Evolutionary conservation across 2,113 vertebrate species (phyloP).

Genomic region (Proterorhinus semilunaris): DNA sequence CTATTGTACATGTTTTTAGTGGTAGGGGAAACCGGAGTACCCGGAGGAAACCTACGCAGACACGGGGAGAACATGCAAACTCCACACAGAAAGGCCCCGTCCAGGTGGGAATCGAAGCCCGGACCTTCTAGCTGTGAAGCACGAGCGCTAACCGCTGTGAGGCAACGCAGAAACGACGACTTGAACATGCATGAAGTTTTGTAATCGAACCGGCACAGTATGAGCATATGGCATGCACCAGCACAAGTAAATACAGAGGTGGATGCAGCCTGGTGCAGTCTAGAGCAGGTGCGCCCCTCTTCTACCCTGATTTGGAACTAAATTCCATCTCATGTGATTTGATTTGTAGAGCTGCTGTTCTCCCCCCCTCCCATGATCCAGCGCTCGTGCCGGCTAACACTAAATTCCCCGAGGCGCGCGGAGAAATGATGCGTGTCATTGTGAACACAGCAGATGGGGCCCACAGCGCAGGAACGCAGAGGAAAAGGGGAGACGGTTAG

Average conservation of each 20-base stretch:
- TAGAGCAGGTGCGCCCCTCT: constrained; percentile 53
- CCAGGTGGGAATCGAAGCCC: too few species aligned
- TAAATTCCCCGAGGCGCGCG: constrained; percentile 41
- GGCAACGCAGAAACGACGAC: neutral
- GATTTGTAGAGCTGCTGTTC: constrained; percentile 39
- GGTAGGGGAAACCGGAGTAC: too few species aligned
- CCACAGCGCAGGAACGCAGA: constrained; percentile 34
- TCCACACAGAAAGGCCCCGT: too few species aligned
- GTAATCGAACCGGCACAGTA: constrained; percentile 9
- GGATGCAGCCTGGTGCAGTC: neutral
- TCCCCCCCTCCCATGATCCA: constrained; percentile 36
- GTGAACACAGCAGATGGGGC: constrained; percentile 72
- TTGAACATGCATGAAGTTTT: neutral
- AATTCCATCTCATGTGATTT: constrained; percentile 59
- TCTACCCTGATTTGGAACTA: constrained; percentile 56
- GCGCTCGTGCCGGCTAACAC: constrained; percentile 25
- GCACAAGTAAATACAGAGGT: constrained; percentile 36
- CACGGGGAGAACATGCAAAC: too few species aligned
- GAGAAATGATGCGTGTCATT: constrained; percentile 71
- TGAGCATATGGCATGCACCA: constrained; percentile 26
- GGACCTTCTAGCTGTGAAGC: too few species aligned
- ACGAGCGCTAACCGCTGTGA: too few species aligned
- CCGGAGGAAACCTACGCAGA: too few species aligned
- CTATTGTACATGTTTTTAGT: too few species aligned
- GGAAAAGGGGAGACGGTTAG: constrained; percentile 21